Conservation (phyloP, 2,888 invertebrate species). For the Drosophila cyrtoloma region DNA sequence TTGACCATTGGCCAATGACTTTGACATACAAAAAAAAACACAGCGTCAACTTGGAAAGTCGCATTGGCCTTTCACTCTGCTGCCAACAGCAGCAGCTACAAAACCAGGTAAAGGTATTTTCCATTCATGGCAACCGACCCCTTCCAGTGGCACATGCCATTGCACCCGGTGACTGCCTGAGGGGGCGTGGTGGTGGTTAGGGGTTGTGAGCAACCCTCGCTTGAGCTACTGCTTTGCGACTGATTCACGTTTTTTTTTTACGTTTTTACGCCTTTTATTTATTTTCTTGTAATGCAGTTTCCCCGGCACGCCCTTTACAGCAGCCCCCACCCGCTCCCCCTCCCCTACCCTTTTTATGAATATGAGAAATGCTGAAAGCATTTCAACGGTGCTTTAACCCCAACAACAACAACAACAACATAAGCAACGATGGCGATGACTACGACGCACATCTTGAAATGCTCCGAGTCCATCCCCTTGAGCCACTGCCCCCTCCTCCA, state of each 20-base stretch:
- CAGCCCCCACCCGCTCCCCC: neutral
- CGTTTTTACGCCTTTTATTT: conserved; percentile 61
- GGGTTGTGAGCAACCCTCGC: conserved; percentile 5
- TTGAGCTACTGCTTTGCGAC: conserved; percentile 21
- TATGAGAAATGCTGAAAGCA: conserved; percentile 72
- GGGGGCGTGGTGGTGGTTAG: neutral
- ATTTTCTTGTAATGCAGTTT: conserved; percentile 48
- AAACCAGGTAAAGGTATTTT: conserved; percentile 34
- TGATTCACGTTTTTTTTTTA: conserved; percentile 28
- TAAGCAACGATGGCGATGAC: neutral
- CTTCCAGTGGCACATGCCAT: conserved; percentile 39
- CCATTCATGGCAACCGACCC: conserved; percentile 8
- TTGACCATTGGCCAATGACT: conserved; percentile 71
- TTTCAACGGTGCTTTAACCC: conserved; percentile 77
- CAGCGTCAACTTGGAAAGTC: conserved; percentile 37
- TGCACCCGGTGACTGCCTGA: conserved; percentile 26
- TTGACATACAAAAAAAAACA: conserved; percentile 64
- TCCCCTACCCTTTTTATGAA: conserved; percentile 43
- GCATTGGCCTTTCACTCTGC: conserved; percentile 64
- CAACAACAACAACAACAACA: conserved; percentile 27
- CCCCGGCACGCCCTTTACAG: conserved; percentile 10
- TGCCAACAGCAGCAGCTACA: conserved; percentile 3
- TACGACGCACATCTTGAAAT: conserved; percentile 55
- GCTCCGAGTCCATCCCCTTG: conserved; percentile 27
- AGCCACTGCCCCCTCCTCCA: conserved; percentile 2